Evolutionary conservation across 2,888 invertebrate species (phyloP), one percentile per base, ranked within the genome.

Genomic region (Cinara cedri): DNA sequence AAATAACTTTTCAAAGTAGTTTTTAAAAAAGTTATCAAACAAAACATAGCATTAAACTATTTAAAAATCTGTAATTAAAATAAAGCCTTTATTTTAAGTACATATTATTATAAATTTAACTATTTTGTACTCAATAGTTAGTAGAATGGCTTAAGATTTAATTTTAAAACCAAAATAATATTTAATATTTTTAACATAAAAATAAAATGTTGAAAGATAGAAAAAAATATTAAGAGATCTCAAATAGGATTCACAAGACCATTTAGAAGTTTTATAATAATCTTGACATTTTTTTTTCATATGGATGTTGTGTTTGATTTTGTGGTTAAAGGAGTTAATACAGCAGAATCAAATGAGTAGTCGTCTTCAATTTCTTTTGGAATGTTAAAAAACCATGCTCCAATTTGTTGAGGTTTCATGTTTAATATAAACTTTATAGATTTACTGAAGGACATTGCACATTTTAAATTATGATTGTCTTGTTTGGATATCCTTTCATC

Each of bases 331-430:
- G 76, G 66, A 19, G 57, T 24, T 46, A 66, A 21, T 26, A 13
- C 3, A 6, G n/a, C 19, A 3, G 76, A 42, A 60, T 78, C 34
- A n/a, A 70, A 70, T 42, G 68, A 78, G 34, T 60, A 60, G 3
- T 66, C 49, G 60, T 78, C 78, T 51, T 70, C 42, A 19, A 78
- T 60, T 78, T 68, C 57, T 34, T 60, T 57, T 13, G 68, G 78
- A 21, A 62, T 21, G 49, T 78, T 60, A 60, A 70, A 62, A 42
- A 78, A 70, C 78, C 78, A 78, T 34, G 60, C 42, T 60, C 70
- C 78, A 26, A 78, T 49, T 60, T 49, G 9, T n/a, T 34, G 34
- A 42, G 51, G 51, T 57, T 60, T 21, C 34, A 60, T 49, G 13
- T 60, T 78, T 34, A 68, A 68, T 13, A 78, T 46, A 14, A 51